These are phyloP conservation scores for Petrolisthes cinctipes DNA, from an alignment of 2,888 invertebrate species.

Conservation along the genomic window DNA sequence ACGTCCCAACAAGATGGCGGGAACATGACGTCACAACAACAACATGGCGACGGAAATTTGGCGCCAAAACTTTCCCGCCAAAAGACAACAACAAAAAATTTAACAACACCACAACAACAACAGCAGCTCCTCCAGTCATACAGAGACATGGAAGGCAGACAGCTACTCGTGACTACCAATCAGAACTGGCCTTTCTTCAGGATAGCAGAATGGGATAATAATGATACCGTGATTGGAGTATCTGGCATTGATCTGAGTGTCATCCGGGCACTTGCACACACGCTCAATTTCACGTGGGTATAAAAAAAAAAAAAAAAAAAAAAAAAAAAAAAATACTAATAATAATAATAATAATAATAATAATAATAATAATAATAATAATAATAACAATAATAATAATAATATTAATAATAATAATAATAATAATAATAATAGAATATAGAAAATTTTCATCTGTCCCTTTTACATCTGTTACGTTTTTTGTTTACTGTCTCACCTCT, in stretches of 20 bases:
- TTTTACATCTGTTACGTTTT: too few species aligned
- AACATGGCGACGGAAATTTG: too few species aligned
- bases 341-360: conserved; percentile 4
- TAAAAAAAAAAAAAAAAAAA: not conserved
- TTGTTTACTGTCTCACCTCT: too few species aligned
- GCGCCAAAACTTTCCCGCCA: too few species aligned
- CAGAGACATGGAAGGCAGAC: conserved; percentile 24
- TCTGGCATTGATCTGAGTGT: conserved; percentile 33
- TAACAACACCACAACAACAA: not conserved
- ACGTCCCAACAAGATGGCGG: too few species aligned
- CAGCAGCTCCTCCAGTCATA: not conserved
- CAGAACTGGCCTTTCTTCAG: conserved; percentile 42
- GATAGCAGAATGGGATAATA: conserved; percentile 9
- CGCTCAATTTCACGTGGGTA: conserved; percentile 42
- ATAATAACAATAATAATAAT: not conserved
- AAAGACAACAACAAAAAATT: not conserved
- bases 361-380: conserved; percentile 3
- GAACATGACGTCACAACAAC: too few species aligned
- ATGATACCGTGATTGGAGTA: conserved; percentile 32
- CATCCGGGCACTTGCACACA: conserved; percentile 19
- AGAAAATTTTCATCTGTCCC: too few species aligned
- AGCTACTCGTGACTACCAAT: conserved; percentile 34
- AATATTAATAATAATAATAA: not conserved
- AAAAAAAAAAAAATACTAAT: conserved; percentile 2
- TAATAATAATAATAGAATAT: not conserved